Evolutionary conservation across 1,140 invertebrate species (phyloP).

Genomic region (Portunus trituberculatus): DNA sequence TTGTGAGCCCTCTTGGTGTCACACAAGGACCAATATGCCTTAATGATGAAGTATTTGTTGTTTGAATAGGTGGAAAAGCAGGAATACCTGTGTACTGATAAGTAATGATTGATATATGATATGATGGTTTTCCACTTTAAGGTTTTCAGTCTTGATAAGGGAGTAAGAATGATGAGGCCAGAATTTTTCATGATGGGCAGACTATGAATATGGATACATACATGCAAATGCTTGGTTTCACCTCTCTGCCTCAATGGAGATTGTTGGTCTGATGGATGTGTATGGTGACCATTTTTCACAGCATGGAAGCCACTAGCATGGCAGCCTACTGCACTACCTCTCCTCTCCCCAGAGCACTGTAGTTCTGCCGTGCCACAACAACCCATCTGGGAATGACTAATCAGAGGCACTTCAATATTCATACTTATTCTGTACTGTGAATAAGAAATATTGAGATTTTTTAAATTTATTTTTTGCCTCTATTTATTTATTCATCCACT

Average conservation of each 20-base stretch:
- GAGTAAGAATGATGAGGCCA: background rate
- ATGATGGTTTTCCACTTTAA: background rate
- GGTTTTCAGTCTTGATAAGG: too few relatives aligned
- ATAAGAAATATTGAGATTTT: background rate
- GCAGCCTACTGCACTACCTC: constrained; percentile 65
- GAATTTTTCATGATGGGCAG: background rate
- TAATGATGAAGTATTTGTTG: background rate
- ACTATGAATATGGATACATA: background rate
- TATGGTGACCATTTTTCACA: constrained; percentile 34
- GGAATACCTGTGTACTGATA: background rate
- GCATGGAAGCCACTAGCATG: constrained; percentile 57
- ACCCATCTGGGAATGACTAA: constrained; percentile 31
- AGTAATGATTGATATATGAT: background rate
- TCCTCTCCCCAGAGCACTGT: constrained; percentile 45
- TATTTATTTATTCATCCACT: too few relatives aligned
- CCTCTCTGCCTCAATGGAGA: background rate
- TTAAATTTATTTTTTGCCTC: background rate
- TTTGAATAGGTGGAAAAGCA: background rate
- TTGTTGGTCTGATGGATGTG: background rate
- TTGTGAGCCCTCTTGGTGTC: constrained; percentile 68
- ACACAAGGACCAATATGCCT: background rate
- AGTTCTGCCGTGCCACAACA: constrained; percentile 54
- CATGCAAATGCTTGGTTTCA: background rate
- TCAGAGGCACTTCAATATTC: background rate
- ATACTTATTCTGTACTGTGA: background rate